Evolutionary conservation across 2,113 vertebrate species (phyloP), one percentile per base, ranked within the genome.

Genomic region (Lota lota): DNA sequence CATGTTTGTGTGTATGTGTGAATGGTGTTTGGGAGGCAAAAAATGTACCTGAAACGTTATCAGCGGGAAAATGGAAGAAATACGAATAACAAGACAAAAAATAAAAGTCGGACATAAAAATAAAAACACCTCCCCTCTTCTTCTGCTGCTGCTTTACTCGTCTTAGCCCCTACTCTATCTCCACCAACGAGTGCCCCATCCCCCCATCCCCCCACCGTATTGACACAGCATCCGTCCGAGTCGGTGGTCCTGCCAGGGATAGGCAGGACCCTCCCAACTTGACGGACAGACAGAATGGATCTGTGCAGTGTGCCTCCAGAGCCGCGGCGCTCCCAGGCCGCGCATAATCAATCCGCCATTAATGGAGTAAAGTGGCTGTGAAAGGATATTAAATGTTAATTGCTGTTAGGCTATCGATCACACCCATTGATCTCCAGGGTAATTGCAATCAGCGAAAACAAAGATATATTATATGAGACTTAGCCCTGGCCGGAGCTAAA

Each of bases 351-450:
- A 92, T 92, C 85, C 83, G 18, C 82, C 86, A 90, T 90, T 92
- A 92, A 92, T 92, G 90, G 90, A 92, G 86, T 90, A 92, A 47
- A 92, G 90, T 91, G 89, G 89, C 88, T 90, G 87, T 88, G 87
- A 85, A 90, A 88, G 87, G 91, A 91, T 92, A 92, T 92, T 90
- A 92, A 92, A 92, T 92, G 90, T 92, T 92, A 92, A 92, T 92
- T 92, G 91, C 89, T 91, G 90, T 87, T 87, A 88, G 88, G 87
- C 82, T 90, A 92, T 92, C 81, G 89, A 92, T 91, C 89, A 84
- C 81, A 72, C 33, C 63, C 76, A 92, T 92, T 87, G 91, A 92
- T 91, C 84, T 77, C 60, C 69, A 21, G 69, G 80, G 87, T 88
- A 90, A 91, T 89, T 91, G 85, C 86, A 89, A 88, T 89, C 85